These are phyloP conservation scores for Liodrosophila aerea DNA, from an alignment of 2,888 invertebrate species.

Conservation along the genomic window DNA sequence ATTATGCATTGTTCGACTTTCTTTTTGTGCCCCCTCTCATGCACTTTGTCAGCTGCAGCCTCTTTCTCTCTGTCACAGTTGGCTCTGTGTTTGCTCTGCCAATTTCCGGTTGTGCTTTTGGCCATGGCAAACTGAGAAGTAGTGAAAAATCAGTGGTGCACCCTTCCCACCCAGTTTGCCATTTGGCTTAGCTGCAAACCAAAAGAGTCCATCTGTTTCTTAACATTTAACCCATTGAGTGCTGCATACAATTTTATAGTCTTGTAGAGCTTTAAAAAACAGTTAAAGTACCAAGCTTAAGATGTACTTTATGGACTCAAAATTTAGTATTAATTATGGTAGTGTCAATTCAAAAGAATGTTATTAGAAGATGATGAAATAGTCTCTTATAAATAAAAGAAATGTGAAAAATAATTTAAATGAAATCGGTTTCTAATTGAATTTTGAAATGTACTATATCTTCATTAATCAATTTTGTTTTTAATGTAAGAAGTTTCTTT, in stretches of 20 bases:
- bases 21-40: slow-evolving; percentile 1
- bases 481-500: no score
- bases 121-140: slow-evolving; percentile 5
- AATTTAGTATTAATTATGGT: background rate
- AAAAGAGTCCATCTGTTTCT: slow-evolving; percentile 3
- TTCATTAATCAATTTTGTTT: no score
- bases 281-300: no score
- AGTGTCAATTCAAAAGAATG: no score
- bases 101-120: slow-evolving; percentile 54
- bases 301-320: no score
- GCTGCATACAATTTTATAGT: no score
- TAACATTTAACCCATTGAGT: slow-evolving; percentile 36
- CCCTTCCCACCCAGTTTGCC: slow-evolving; percentile 5
- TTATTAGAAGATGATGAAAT: no score
- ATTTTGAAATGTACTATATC: no score
- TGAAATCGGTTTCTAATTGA: no score
- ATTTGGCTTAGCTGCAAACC: slow-evolving; percentile 22
- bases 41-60: slow-evolving; percentile 8
- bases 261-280: no score
- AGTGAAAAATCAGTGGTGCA: slow-evolving; percentile 5
- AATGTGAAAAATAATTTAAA: no score
- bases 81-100: slow-evolving; percentile 52
- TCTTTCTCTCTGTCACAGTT: slow-evolving; percentile 10
- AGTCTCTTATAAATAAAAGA: no score
- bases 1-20: slow-evolving; percentile 60